Percentiles rank a stretch among this genome's conserved stretches.
Evolutionary conservation across 2,113 vertebrate species (phyloP).

Genomic region (Lichenostomus cassidix): DNA sequence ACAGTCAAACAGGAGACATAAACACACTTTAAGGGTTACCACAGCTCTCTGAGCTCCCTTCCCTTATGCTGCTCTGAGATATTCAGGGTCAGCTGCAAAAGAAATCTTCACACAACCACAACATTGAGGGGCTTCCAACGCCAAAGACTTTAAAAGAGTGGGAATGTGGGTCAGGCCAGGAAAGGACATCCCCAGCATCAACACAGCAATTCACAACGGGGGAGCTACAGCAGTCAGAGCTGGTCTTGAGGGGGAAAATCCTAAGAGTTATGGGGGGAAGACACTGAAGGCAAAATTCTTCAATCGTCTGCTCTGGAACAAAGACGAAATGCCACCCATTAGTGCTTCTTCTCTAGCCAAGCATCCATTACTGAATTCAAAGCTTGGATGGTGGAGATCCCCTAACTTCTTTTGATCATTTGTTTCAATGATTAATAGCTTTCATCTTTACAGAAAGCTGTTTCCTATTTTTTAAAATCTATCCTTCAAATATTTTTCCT

Average conservation of each 20-base stretch:
- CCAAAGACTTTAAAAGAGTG: background rate
- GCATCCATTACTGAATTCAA: background rate
- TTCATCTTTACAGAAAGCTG: constrained; percentile 13
- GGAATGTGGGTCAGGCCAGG: background rate
- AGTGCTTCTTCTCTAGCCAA: background rate
- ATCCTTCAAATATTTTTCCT: background rate
- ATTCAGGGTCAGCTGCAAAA: background rate
- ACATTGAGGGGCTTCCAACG: background rate
- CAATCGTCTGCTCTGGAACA: background rate
- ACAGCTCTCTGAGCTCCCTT: background rate
- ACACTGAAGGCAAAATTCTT: background rate
- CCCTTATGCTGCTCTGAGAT: background rate
- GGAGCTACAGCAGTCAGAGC: background rate
- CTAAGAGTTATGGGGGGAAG: background rate
- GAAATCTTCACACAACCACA: background rate
- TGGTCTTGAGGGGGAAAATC: background rate
- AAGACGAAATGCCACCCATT: background rate
- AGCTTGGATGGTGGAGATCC: background rate
- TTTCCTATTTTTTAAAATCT: background rate
- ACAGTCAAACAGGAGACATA: background rate
- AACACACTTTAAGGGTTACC: background rate
- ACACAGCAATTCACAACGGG: background rate
- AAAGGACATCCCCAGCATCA: background rate
- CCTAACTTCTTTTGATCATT: background rate
- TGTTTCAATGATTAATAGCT: constrained; percentile 9